Evolutionary conservation across 2,888 invertebrate species (phyloP).

Genomic region (Hirtodrosophila trivittata): DNA sequence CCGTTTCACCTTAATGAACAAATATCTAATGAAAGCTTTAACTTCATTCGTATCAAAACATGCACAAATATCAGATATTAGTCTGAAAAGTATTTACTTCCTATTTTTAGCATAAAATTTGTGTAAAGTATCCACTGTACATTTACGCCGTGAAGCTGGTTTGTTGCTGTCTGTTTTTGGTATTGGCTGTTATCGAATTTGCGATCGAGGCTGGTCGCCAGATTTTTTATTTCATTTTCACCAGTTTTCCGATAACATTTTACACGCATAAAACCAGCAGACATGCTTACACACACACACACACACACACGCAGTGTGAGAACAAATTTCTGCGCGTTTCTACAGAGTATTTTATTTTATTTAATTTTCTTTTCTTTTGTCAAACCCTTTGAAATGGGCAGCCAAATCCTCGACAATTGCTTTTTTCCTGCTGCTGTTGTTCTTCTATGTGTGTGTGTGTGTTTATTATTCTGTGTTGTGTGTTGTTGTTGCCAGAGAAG

Average conservation of each 20-base stretch:
- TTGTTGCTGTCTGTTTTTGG: slow-evolving; percentile 13
- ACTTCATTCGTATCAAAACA: too few relatives aligned
- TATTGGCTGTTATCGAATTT: slow-evolving; percentile 62
- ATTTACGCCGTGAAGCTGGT: not conserved
- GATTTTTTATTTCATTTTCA: slow-evolving; percentile 65
- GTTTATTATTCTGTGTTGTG: slow-evolving; percentile 7
- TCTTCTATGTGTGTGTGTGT: slow-evolving; percentile 3
- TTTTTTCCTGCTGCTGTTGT: slow-evolving; percentile 2
- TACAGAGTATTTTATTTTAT: slow-evolving; percentile 52
- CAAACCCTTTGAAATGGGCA: slow-evolving; percentile 49
- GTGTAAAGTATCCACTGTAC: too few relatives aligned
- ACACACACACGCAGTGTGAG: slow-evolving; percentile 5
- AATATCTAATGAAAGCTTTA: too few relatives aligned
- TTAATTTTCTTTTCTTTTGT: slow-evolving; percentile 63
- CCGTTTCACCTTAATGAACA: too few relatives aligned
- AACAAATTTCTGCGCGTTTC: slow-evolving; percentile 45
- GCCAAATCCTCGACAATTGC: slow-evolving; percentile 61
- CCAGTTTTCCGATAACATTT: slow-evolving; percentile 54
- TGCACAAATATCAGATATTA: too few relatives aligned
- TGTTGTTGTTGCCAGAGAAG: slow-evolving; percentile 20
- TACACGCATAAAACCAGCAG: slow-evolving; percentile 16
- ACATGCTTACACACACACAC: slow-evolving; percentile 3
- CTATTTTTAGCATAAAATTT: too few relatives aligned
- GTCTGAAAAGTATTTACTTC: too few relatives aligned
- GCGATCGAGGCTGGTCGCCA: slow-evolving; percentile 43